A percentile compares a stretch with the other conserved stretches of the same genome.
These are phyloP conservation scores for Micronisus gabar DNA, from an alignment of 2,113 vertebrate species.

Conservation along the genomic window DNA sequence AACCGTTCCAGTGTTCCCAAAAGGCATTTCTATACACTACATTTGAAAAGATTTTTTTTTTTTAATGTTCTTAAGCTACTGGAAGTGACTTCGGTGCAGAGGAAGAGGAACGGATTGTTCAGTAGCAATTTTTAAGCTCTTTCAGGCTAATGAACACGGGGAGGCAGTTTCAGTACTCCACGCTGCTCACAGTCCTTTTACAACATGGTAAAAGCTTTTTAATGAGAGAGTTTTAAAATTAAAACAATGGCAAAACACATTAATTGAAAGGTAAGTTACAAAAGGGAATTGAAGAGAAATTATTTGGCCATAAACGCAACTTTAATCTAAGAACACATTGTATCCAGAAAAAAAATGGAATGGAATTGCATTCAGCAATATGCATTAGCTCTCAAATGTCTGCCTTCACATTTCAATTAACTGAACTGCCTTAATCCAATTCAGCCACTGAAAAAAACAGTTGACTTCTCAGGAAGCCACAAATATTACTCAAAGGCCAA, in stretches of 20 bases:
- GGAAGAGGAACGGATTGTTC: background rate
- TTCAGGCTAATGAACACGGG: background rate
- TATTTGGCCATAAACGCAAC: background rate
- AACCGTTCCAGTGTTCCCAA: background rate
- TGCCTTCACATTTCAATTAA: conserved; percentile 10
- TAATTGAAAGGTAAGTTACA: conserved; percentile 30
- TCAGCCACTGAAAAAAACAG: background rate
- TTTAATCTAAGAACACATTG: background rate
- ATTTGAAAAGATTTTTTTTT: background rate
- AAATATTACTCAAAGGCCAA: background rate
- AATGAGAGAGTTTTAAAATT: conserved; percentile 8
- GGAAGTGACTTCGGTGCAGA: background rate
- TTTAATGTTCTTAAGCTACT: background rate
- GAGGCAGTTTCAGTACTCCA: background rate
- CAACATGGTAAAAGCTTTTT: background rate
- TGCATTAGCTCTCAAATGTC: background rate
- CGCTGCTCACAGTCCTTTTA: background rate
- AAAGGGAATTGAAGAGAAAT: conserved; percentile 1
- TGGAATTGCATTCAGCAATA: background rate
- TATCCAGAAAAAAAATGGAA: background rate
- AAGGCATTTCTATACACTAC: background rate
- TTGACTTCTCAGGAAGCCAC: background rate
- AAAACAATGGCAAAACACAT: conserved; percentile 39
- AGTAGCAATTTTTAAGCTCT: background rate
- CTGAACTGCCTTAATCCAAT: background rate